Evolutionary conservation across 2,113 vertebrate genomes (phyloP).

Genomic region (Cephalopterus ornatus): DNA sequence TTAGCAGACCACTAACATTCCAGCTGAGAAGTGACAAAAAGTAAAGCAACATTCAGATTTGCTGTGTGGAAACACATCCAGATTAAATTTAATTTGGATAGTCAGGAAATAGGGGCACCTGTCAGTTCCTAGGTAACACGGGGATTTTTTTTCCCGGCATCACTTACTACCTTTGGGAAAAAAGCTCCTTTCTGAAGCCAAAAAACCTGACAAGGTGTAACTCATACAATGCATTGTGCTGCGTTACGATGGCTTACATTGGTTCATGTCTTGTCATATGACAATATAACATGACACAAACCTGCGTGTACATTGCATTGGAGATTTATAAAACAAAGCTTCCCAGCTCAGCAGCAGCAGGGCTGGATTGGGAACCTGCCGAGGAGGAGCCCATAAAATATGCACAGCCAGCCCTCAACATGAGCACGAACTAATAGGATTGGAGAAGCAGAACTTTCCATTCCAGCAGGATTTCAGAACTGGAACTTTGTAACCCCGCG

Average conservation of each 20-base stretch:
- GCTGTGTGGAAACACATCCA: conserved; percentile 19
- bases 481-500: conserved; percentile 43
- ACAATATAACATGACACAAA: conserved; percentile 73
- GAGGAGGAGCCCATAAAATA: conserved; percentile 48
- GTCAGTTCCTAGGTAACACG: conserved; percentile 53
- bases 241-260: conserved; percentile 64
- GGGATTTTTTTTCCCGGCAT: conserved; percentile 64
- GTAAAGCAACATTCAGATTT: conserved; percentile 30
- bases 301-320: conserved; percentile 65
- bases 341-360: conserved; percentile 30
- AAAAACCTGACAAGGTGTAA: conserved; percentile 68
- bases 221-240: conserved; percentile 56
- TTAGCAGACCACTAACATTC: conserved; percentile 45
- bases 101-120: conserved; percentile 61
- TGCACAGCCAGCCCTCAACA: conserved; percentile 53
- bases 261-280: conserved; percentile 71
- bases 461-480: conserved; percentile 43
- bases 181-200: conserved; percentile 63
- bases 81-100: conserved; percentile 68
- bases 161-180: conserved; percentile 64
- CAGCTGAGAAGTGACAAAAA: conserved; percentile 46
- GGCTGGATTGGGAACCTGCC: conserved; percentile 9
- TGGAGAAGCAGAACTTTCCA: conserved; percentile 42
- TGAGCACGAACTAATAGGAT: not conserved
- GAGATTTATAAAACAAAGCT: conserved; percentile 70